Evolutionary conservation across 2,113 vertebrate genomes (phyloP).

Genomic region (Cyrtonyx montezumae): DNA sequence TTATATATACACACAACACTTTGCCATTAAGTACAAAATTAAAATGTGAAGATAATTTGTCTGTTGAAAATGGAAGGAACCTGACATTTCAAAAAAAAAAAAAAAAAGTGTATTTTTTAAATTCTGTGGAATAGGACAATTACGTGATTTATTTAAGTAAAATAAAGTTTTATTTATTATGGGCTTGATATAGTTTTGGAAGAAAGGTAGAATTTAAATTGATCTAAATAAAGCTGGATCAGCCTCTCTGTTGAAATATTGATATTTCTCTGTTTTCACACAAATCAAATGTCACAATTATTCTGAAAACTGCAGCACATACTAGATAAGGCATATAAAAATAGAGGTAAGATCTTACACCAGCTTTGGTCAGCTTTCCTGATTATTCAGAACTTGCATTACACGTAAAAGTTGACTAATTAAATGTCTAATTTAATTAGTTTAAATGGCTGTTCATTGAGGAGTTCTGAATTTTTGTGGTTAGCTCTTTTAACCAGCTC

Average conservation of each 20-base stretch:
- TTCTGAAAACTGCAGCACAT: background rate
- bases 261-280: background rate
- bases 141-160: background rate
- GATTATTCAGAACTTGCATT: background rate
- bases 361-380: background rate
- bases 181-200: background rate
- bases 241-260: background rate
- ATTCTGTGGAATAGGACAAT: background rate
- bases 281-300: background rate
- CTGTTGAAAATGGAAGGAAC: conserved; percentile 8
- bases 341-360: background rate
- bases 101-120: background rate
- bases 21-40: conserved; percentile 25
- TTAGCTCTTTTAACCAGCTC: background rate
- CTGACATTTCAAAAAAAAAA: background rate
- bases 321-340: background rate
- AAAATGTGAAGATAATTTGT: background rate
- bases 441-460: background rate
- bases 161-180: conserved; percentile 2
- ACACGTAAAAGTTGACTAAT: background rate
- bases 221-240: background rate
- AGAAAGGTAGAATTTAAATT: background rate
- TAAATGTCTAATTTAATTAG: background rate
- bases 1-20: background rate
- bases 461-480: background rate